Base-by-base conservation (phyloP, 2,888 invertebrate genomes). In the Cheilosia pagana region DNA sequence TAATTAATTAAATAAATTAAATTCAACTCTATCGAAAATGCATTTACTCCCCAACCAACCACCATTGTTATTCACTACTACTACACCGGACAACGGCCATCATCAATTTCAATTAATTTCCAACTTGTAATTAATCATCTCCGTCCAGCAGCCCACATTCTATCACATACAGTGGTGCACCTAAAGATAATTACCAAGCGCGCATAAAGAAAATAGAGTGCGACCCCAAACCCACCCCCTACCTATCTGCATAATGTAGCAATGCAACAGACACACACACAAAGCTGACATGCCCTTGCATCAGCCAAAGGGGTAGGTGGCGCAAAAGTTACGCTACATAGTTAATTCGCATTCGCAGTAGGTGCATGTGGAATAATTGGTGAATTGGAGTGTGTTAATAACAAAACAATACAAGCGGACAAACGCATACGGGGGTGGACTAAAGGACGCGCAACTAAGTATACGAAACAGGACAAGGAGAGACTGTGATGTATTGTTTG, bases 381-480 rank as follows among this genome's bases (percentile, higher is more conserved):
- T 57, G 74, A 83, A 83, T 83, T 83, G 83, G 78, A 78, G 78
- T 74, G 78, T 74, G 83, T 83, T 83, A 78, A 78, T 78, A 83
- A 78, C 78, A 65, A 68, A 78, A 75, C 78, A 83, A 68, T 72
- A 41, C 67, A 52, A 62, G 55, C 48, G 35, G 59, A 57, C 71
- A 60, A 59, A 45, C 39, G 14, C 75, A 28, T 28, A 8, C 28
- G 7, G 25, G 48, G 55, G n/a, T n/a, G 25, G 12, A 10, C n/a
- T 43, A 7, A 25, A 53, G 50, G 60, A 60, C 59, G 14, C 50
- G 50, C 60, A 50, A 31, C 48, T 50, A 50, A 50, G 50, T 50
- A 23, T 35, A 35, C 12, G 35, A 25, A 14, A 6, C 21, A 12
- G 21, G 14, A 6, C 10, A 50, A 21, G 50, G 23, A 25, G 50